Conservation (phyloP, 2,113 vertebrate genomes). For the Elachura formosa region DNA sequence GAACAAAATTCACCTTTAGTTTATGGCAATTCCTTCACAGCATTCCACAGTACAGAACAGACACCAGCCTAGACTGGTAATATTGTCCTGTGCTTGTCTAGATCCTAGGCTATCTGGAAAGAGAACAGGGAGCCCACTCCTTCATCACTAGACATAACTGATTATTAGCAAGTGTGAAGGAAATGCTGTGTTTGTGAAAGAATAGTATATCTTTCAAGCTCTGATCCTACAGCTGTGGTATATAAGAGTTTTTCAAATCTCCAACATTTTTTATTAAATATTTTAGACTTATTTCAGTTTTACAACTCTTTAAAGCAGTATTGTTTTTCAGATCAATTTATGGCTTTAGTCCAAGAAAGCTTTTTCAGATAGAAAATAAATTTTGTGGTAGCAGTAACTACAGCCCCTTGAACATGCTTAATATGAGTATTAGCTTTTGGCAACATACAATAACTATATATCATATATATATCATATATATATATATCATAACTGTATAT, state of each 20-base stretch:
- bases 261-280: background rate
- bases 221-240: background rate
- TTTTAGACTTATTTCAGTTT: background rate
- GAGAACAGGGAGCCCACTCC: fast-evolving
- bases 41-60: background rate
- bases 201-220: background rate
- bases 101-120: background rate
- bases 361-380: background rate
- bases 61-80: background rate
- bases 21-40: background rate
- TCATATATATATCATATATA: too few species aligned
- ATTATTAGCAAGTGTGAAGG: background rate
- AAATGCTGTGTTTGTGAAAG: background rate
- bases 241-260: background rate
- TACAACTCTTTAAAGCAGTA: background rate
- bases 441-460: background rate
- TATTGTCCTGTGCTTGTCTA: background rate
- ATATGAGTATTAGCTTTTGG: background rate
- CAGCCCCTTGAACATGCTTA: background rate
- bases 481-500: too few species aligned
- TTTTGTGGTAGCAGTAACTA: background rate
- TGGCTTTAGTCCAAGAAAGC: background rate
- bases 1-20: background rate
- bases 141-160: too few species aligned
- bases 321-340: background rate